A percentile compares a stretch with the other conserved stretches of the same genome.
phyloP scores from a whole-genome alignment of 2,888 invertebrate genomes.

The Aleiodes testaceus region DNA sequence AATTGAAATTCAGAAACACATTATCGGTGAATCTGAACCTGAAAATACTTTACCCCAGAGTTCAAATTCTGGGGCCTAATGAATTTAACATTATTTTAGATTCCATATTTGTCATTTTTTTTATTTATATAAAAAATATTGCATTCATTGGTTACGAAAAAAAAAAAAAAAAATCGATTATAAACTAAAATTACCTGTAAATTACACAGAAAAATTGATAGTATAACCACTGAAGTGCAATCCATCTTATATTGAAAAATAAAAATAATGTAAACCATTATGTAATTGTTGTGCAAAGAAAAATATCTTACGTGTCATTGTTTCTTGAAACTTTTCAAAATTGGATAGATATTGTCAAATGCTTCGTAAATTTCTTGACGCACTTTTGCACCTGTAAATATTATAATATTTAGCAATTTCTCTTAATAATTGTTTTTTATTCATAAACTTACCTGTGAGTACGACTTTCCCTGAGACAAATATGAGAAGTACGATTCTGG shows the following conservation, averaged over 20 bases:
- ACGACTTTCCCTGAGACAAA: constrained; percentile 99
- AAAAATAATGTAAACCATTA: neutral
- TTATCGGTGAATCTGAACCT: constrained; percentile 28
- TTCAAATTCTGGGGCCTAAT: constrained; percentile 4
- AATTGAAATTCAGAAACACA: constrained; percentile 49
- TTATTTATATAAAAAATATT: too few relatives aligned
- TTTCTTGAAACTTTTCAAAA: constrained; percentile 94
- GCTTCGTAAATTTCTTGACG: constrained; percentile 95
- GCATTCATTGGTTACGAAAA: too few relatives aligned
- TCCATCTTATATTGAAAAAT: neutral
- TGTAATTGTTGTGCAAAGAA: neutral
- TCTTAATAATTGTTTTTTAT: constrained; percentile 1
- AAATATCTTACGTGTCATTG: constrained; percentile 70
- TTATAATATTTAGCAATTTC: neutral
- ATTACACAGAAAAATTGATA: too few relatives aligned
- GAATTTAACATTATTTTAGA: neutral
- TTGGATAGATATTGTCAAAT: constrained; percentile 96
- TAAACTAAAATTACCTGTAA: too few relatives aligned
- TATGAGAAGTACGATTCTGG: constrained; percentile 94
- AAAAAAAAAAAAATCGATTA: too few relatives aligned
- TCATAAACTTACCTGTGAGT: constrained; percentile 79
- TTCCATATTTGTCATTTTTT: too few relatives aligned
- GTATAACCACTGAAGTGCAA: too few relatives aligned
- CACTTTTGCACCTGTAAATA: constrained; percentile 86
- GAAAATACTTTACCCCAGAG: neutral